Evolutionary conservation across 2,113 vertebrate genomes (phyloP).

Genomic region (sheep (Ovis aries)): ARS-UI_Ramb_v3.0 NC_056057.1:89104501-89105000

Average conservation of each 20-base stretch:
- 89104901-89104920: neutral
- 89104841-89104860: constrained; percentile 25
- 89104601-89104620: neutral
- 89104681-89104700: neutral
- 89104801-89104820: neutral
- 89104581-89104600: neutral
- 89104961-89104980: neutral
- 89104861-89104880: neutral
- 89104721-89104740: neutral
- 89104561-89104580: neutral
- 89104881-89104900: neutral
- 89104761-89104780: neutral
- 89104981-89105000: constrained; percentile 33
- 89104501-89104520: neutral
- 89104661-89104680: neutral
- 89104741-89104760: neutral
- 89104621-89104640: neutral
- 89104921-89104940: neutral
- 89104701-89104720: neutral
- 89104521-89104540: neutral
- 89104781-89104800: neutral
- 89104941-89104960: neutral
- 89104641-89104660: neutral
- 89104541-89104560: neutral
- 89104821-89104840: neutral